These are phyloP conservation scores for Aelia acuminata DNA, from an alignment of 2,888 invertebrate species.

Conservation along the genomic window DNA sequence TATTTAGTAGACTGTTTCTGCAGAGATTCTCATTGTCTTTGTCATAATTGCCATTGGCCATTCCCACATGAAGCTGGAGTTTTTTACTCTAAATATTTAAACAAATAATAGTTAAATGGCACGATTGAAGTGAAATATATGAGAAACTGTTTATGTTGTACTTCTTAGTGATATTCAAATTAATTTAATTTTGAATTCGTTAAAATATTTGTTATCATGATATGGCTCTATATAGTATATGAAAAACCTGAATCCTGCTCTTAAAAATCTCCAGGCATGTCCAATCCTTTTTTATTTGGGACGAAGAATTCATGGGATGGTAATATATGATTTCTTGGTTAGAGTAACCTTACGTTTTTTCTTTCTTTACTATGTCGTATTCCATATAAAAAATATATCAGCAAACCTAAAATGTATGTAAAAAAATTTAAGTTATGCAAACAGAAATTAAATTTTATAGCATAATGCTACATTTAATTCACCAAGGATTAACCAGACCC, in stretches of 20 bases:
- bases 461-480: conserved; percentile 67
- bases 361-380: conserved; percentile 63
- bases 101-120: too few relatives aligned
- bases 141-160: background rate
- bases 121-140: background rate
- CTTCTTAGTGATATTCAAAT: background rate
- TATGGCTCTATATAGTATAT: background rate
- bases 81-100: too few relatives aligned
- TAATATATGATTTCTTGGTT: background rate
- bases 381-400: conserved; percentile 63
- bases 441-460: background rate
- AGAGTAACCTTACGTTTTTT: background rate
- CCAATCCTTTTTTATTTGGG: background rate
- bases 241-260: background rate
- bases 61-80: too few relatives aligned
- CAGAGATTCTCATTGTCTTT: too few relatives aligned
- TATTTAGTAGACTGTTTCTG: too few relatives aligned
- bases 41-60: too few relatives aligned
- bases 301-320: background rate
- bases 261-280: background rate
- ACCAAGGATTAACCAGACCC: conserved; percentile 87
- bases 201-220: background rate
- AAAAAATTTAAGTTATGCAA: background rate
- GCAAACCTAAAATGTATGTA: conserved; percentile 57
- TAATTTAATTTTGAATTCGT: background rate